Evolutionary conservation across 2,797 vertebrate species (phyloP).

Genomic region (Mycteria americana): DNA sequence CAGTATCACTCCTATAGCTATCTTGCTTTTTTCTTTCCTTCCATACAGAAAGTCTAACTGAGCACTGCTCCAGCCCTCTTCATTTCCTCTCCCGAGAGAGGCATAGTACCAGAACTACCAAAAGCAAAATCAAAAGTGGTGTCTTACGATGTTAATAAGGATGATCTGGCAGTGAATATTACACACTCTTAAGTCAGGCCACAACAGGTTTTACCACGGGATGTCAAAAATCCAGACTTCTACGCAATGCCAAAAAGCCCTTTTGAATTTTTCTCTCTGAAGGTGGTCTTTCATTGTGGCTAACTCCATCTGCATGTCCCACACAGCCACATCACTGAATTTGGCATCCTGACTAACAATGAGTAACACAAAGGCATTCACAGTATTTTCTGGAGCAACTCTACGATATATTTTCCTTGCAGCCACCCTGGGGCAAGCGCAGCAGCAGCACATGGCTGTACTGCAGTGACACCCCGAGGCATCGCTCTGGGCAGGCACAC

Average conservation of each 20-base stretch:
- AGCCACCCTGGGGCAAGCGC: rapidly evolving
- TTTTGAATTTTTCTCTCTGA: neutral
- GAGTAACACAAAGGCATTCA: neutral
- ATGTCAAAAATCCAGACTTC: neutral
- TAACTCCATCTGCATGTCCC: neutral
- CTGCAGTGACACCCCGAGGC: neutral
- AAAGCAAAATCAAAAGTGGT: neutral
- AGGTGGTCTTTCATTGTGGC: neutral
- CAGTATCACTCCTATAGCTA: neutral
- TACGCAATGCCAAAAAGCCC: neutral
- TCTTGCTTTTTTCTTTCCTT: neutral
- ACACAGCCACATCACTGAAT: neutral
- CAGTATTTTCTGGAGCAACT: neutral
- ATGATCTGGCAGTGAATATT: neutral
- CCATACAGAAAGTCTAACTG: neutral
- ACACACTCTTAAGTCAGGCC: neutral
- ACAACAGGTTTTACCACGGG: neutral
- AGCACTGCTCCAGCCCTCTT: neutral
- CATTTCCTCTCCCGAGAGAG: neutral
- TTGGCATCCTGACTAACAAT: neutral
- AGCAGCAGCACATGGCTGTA: neutral
- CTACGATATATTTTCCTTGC: rapidly evolving
- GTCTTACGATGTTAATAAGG: neutral
- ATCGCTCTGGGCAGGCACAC: rapidly evolving
- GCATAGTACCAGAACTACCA: neutral